Evolutionary conservation across 2,888 invertebrate genomes (phyloP).

Genomic region (Coelogynopora nodosa): DNA sequence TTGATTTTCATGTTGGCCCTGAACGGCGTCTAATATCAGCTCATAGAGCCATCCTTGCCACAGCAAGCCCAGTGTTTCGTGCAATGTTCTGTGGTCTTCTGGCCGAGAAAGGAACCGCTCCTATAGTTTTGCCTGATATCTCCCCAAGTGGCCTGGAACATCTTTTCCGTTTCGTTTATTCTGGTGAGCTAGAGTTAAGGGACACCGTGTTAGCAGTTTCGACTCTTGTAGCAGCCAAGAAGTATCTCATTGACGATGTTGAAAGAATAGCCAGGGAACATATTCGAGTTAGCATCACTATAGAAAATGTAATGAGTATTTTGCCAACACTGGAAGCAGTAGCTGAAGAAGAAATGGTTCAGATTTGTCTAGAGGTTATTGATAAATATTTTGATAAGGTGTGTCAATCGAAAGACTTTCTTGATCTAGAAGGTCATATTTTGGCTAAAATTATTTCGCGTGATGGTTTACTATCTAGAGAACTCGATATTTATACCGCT

Average conservation of each 20-base stretch:
- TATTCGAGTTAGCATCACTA: neutral
- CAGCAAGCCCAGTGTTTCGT: constrained; percentile 35
- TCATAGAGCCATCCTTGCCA: constrained; percentile 33
- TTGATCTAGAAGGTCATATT: neutral
- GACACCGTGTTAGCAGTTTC: neutral
- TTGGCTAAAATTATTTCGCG: neutral
- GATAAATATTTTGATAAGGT: neutral
- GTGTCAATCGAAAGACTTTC: neutral
- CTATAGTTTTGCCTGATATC: neutral
- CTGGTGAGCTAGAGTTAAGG: constrained; percentile 3
- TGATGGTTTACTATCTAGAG: neutral
- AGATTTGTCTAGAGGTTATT: neutral
- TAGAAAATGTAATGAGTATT: constrained; percentile 36
- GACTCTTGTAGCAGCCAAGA: constrained; percentile 38
- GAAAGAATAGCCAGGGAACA: neutral
- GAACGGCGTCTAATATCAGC: constrained; percentile 6
- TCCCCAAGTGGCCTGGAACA: neutral
- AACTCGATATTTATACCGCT: neutral
- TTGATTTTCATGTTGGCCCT: neutral
- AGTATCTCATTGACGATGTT: constrained; percentile 34
- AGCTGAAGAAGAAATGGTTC: neutral
- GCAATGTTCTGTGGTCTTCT: constrained; percentile 34
- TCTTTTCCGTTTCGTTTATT: constrained; percentile 8
- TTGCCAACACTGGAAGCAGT: constrained; percentile 24
- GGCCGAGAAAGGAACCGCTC: neutral